Percentiles rank a stretch among this genome's conserved stretches.
These are phyloP conservation scores for Polia nebulosa DNA, from an alignment of 2,888 invertebrate genomes.

Conservation along the genomic window DNA sequence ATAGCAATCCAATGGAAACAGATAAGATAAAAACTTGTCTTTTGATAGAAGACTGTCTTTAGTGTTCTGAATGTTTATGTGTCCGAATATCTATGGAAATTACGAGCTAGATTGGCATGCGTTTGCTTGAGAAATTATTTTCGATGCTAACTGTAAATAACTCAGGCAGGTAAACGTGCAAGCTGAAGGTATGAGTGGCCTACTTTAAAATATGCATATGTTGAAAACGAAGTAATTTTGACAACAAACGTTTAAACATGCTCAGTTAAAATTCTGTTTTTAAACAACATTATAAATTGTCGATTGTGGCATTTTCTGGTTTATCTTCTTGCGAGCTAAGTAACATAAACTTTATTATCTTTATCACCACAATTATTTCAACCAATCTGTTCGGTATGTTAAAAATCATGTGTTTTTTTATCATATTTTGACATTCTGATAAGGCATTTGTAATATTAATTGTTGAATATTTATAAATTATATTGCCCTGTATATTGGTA, in stretches of 20 bases:
- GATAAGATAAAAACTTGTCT: conserved; percentile 82
- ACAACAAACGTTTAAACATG: conserved; percentile 36
- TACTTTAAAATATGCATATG: conserved; percentile 70
- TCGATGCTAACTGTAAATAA: conserved; percentile 79
- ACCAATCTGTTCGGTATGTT: neutral
- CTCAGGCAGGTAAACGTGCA: conserved; percentile 64
- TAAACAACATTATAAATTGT: neutral
- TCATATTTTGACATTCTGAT: neutral
- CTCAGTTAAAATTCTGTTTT: conserved; percentile 12
- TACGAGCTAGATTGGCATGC: conserved; percentile 66
- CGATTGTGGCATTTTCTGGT: neutral
- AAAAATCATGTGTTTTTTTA: neutral
- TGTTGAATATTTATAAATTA: conserved; percentile 2
- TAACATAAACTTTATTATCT: neutral
- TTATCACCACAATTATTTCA: neutral
- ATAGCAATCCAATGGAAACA: conserved; percentile 76
- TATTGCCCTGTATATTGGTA: neutral
- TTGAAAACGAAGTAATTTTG: conserved; percentile 61
- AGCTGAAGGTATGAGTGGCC: conserved; percentile 65
- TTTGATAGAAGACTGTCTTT: conserved; percentile 63
- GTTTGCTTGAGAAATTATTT: conserved; percentile 77
- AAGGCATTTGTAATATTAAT: neutral
- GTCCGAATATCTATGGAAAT: conserved; percentile 71
- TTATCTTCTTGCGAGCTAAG: neutral
- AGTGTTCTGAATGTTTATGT: conserved; percentile 62